Percentiles rank a stretch among this genome's conserved stretches.
These are phyloP conservation scores for Eremobia ochroleuca DNA, from an alignment of 2,888 invertebrate species.

Conservation along the genomic window DNA sequence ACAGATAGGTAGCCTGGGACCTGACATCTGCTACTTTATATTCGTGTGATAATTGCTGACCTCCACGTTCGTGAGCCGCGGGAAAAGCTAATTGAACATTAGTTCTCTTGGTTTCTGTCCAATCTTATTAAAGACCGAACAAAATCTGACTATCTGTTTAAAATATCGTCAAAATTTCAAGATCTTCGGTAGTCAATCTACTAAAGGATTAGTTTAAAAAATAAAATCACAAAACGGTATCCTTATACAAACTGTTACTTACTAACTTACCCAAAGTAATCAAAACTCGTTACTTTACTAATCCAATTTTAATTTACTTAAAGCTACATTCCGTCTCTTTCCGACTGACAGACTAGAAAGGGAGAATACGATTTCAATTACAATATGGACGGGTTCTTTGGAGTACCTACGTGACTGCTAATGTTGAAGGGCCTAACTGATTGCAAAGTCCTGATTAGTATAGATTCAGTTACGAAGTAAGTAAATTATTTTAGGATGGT, in stretches of 20 bases:
- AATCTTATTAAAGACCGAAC: neutral
- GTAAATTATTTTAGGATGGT: slow-evolving; percentile 30
- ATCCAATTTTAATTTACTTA: slow-evolving; percentile 58
- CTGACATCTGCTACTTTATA: neutral
- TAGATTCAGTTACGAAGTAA: slow-evolving; percentile 16
- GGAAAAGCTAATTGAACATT: neutral
- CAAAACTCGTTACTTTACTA: slow-evolving; percentile 49
- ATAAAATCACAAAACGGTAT: slow-evolving; percentile 27
- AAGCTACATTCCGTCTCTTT: slow-evolving; percentile 33
- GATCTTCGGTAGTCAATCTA: neutral
- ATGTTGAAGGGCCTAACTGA: slow-evolving; percentile 33
- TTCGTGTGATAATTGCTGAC: neutral
- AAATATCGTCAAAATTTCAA: neutral
- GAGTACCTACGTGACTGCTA: slow-evolving; percentile 36
- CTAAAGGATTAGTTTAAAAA: slow-evolving; percentile 12
- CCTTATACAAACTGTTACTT: slow-evolving; percentile 29
- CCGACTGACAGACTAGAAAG: slow-evolving; percentile 22
- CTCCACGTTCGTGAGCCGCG: neutral
- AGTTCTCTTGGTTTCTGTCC: neutral
- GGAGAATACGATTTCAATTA: slow-evolving; percentile 42
- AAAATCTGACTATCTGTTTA: neutral
- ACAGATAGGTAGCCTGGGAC: too few species aligned
- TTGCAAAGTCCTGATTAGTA: slow-evolving; percentile 25
- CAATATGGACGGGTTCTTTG: slow-evolving; percentile 35
- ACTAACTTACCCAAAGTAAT: slow-evolving; percentile 34